These are phyloP conservation scores for Hermaeophaga mercurialis DNA, from an alignment of 2,888 invertebrate species.

Conservation along the genomic window DNA sequence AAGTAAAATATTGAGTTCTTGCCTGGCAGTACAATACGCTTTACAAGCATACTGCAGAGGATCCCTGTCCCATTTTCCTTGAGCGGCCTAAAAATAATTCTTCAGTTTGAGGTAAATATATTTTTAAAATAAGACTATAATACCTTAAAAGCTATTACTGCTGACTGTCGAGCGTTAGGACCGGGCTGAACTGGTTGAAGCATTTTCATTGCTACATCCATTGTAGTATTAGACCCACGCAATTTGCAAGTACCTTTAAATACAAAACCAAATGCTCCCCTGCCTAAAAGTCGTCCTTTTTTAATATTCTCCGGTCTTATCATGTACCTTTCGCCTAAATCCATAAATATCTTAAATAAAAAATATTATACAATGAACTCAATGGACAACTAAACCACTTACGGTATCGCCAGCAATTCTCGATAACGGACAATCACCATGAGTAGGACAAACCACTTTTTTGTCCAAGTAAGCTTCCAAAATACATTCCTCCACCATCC, in stretches of 20 bases:
- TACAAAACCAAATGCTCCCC: constrained; percentile 99
- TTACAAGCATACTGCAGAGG: constrained; percentile 91
- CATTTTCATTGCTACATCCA: constrained; percentile 92
- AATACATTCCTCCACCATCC: constrained; percentile 97
- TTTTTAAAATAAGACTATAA: too few species aligned
- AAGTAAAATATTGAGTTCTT: constrained; percentile 87
- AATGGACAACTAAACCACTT: constrained; percentile 47
- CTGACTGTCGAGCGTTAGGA: constrained; percentile 68
- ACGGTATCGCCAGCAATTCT: constrained; percentile 93
- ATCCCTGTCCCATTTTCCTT: constrained; percentile 93
- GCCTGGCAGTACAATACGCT: constrained; percentile 94
- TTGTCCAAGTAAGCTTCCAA: constrained; percentile 79
- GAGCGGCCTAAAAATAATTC: constrained; percentile 50
- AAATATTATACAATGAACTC: constrained; percentile 1
- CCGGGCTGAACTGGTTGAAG: constrained; percentile 92
- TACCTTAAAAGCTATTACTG: constrained; percentile 58
- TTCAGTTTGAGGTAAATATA: too few species aligned
- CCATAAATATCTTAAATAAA: constrained; percentile 73
- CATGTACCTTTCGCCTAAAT: constrained; percentile 80
- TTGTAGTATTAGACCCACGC: constrained; percentile 62
- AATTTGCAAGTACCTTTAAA: constrained; percentile 78
- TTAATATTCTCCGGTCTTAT: constrained; percentile 83
- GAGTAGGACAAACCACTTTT: constrained; percentile 76
- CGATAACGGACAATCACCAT: constrained; percentile 74
- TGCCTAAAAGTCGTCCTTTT: constrained; percentile 77